A percentile compares a stretch with the other conserved stretches of the same genome.
Conservation (phyloP, 2,888 invertebrate species). For the Spisula solida region DNA sequence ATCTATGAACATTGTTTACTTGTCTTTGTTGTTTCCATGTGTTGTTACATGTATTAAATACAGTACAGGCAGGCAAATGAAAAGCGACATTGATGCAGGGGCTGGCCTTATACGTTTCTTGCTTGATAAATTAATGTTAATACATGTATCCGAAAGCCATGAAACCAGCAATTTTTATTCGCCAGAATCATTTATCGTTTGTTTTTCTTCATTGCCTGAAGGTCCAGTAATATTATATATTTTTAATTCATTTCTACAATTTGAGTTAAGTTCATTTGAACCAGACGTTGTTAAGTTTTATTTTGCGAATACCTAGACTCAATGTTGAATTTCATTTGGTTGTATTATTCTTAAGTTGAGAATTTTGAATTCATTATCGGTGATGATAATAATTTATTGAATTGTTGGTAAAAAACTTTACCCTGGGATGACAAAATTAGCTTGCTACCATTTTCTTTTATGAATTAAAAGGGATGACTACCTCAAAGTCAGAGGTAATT, state of each 20-base stretch:
- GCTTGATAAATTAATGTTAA: background rate
- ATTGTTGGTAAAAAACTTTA: background rate
- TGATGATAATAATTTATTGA: background rate
- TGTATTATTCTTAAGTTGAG: background rate
- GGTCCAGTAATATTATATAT: no score
- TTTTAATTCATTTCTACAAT: no score
- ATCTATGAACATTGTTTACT: background rate
- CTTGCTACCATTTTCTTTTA: background rate
- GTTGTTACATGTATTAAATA: background rate
- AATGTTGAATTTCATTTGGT: conserved; percentile 8
- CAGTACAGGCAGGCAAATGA: conserved; percentile 25
- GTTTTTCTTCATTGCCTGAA: background rate
- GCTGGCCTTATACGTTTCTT: conserved; percentile 27
- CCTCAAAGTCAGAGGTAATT: no score
- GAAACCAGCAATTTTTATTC: background rate
- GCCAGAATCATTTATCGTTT: background rate
- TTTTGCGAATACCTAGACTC: background rate
- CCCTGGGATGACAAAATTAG: background rate
- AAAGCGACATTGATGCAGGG: conserved; percentile 35
- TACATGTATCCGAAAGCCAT: background rate
- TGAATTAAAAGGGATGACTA: background rate
- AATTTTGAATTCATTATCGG: background rate
- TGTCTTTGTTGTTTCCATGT: conserved; percentile 10
- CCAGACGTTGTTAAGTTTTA: background rate
- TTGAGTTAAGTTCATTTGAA: no score